Conservation (phyloP, 2,797 vertebrate species). For the Thripadectes ignobilis region DNA sequence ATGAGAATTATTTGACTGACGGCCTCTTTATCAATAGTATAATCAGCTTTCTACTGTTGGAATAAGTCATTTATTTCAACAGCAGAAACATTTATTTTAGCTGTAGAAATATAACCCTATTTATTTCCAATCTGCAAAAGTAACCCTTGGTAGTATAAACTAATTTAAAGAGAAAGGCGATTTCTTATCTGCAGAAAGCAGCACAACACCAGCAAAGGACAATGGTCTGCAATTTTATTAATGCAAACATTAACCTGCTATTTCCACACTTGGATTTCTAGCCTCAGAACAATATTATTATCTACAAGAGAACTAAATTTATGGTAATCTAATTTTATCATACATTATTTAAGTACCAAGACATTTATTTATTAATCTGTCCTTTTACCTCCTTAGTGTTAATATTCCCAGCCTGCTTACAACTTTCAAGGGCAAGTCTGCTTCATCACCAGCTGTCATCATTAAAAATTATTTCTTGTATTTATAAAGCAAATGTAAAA, state of each 20-base stretch:
- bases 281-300: background rate
- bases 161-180: constrained; percentile 52
- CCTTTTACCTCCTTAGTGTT: constrained; percentile 4
- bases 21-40: constrained; percentile 36
- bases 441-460: background rate
- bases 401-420: background rate
- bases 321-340: background rate
- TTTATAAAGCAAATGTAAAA: background rate
- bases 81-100: constrained; percentile 55
- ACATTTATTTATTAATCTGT: background rate
- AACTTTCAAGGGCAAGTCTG: background rate
- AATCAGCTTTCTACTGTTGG: constrained; percentile 42
- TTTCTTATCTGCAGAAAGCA: constrained; percentile 53
- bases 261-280: constrained; percentile 12
- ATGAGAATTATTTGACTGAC: constrained; percentile 62
- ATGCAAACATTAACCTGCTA: background rate
- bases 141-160: constrained; percentile 53
- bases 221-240: constrained; percentile 18
- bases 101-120: constrained; percentile 54
- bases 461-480: background rate
- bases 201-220: constrained; percentile 17
- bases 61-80: constrained; percentile 52
- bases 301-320: constrained; percentile 25
- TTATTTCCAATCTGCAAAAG: constrained; percentile 61
- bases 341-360: background rate